Conservation (phyloP, 2,888 invertebrate species). For the Pristionchus maxplancki region DNA sequence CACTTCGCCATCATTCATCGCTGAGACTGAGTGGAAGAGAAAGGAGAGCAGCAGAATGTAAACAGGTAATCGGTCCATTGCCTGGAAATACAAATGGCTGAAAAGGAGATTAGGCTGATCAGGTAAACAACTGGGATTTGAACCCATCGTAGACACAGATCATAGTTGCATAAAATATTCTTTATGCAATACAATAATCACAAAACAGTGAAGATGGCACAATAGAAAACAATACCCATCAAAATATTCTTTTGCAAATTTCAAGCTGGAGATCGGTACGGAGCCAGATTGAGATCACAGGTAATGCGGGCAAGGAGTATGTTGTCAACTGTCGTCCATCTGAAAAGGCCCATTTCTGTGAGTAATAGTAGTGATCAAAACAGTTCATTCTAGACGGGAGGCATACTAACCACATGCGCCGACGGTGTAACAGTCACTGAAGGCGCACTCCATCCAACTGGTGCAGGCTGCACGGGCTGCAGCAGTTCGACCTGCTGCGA, state of each 20-base stretch:
- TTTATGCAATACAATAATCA: neutral
- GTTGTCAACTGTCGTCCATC: neutral
- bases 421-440: neutral
- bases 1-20: neutral
- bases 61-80: neutral
- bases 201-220: neutral
- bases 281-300: neutral
- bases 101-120: neutral
- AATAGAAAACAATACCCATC: neutral
- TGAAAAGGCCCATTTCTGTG: neutral
- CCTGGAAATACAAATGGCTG: neutral
- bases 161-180: neutral
- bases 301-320: neutral
- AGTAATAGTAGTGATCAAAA: no score
- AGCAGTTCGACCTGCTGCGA: neutral
- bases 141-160: neutral
- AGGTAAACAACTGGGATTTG: neutral
- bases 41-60: neutral
- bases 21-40: neutral
- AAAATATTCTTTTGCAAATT: neutral
- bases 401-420: neutral
- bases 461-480: neutral
- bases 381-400: neutral
- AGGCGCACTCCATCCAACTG: neutral
- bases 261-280: neutral